Conservation (phyloP, 2,888 invertebrate genomes). For the Pyrrhosoma nymphula region DNA sequence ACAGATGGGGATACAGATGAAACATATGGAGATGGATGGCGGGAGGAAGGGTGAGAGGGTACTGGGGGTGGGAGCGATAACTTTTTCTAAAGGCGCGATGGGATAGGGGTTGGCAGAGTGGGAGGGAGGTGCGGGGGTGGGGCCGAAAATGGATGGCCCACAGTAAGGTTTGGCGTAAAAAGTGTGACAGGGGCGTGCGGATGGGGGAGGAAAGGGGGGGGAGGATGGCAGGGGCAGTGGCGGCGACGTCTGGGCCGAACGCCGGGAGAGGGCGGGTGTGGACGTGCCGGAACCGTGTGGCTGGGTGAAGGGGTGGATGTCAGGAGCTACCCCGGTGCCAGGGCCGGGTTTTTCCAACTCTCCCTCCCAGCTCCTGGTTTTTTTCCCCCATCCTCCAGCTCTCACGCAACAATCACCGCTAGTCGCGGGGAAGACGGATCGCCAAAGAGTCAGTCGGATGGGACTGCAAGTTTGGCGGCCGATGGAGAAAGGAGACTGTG, state of each 20-base stretch:
- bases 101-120: too few relatives aligned
- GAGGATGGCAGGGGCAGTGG: background rate
- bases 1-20: slow-evolving; percentile 1
- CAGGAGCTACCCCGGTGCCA: too few relatives aligned
- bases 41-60: background rate
- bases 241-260: background rate
- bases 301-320: background rate
- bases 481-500: background rate
- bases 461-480: background rate
- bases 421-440: background rate
- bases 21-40: slow-evolving; percentile 11
- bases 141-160: background rate
- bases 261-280: background rate
- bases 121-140: background rate
- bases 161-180: background rate
- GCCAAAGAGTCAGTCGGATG: background rate
- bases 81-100: too few relatives aligned
- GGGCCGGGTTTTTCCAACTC: background rate
- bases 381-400: background rate
- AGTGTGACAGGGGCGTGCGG: background rate
- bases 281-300: background rate
- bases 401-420: background rate
- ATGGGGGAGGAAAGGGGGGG: too few relatives aligned
- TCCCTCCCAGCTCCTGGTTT: background rate
- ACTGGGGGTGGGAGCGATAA: background rate